A percentile compares a stretch with the other conserved stretches of the same genome.
phyloP scores from a whole-genome alignment of 53 echinoderm and acorn worm species.

The Arbacia lixula region DNA sequence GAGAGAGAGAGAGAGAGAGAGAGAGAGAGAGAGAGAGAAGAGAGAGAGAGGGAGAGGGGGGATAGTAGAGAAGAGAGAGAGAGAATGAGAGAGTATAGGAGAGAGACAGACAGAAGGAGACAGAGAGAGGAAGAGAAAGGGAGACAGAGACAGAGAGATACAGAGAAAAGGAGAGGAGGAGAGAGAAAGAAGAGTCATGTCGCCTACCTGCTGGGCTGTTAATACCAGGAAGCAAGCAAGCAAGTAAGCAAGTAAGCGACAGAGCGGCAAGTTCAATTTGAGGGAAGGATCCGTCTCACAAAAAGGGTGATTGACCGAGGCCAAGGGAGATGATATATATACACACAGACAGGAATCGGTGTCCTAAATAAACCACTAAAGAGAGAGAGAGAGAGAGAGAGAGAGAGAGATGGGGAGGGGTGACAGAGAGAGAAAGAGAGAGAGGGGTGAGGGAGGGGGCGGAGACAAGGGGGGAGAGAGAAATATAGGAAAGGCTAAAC shows the following conservation, averaged over 20 bases:
- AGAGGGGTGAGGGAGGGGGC: too few relatives aligned
- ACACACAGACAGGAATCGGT: not conserved
- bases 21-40: slow-evolving; percentile 7
- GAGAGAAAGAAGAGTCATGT: not conserved
- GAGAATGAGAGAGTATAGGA: not conserved
- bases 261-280: slow-evolving; percentile 49
- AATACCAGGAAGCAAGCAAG: too few relatives aligned
- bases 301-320: slow-evolving; percentile 55
- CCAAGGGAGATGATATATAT: too few relatives aligned
- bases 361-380: not conserved
- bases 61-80: not conserved
- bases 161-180: too few relatives aligned
- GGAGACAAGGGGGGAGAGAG: too few relatives aligned
- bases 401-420: not conserved
- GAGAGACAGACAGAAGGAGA: not conserved
- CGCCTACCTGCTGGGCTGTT: slow-evolving; percentile 35
- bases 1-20: slow-evolving; percentile 2
- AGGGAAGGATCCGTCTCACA: slow-evolving; percentile 13
- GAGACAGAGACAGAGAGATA: too few relatives aligned
- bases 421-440: not conserved
- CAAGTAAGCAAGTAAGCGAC: too few relatives aligned
- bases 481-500: slow-evolving; percentile 31
- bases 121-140: not conserved
- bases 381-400: not conserved
- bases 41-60: not conserved